phyloP scores from a whole-genome alignment of 1,140 invertebrate genomes.

The Bombus impatiens region DNA sequence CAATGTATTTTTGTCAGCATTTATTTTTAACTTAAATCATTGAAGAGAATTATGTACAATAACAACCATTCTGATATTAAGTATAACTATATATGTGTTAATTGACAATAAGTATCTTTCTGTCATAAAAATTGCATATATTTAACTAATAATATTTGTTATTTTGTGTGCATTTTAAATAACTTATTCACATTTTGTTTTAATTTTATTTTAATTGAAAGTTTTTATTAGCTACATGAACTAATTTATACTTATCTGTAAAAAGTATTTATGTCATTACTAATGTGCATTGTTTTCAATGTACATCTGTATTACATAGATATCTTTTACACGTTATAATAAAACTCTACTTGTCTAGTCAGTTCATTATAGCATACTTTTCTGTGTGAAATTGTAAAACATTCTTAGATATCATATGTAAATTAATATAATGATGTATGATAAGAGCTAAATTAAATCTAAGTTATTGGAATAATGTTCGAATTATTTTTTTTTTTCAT shows the following conservation, averaged over 20 bases:
- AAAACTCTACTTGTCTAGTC: constrained; percentile 36
- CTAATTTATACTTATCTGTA: constrained; percentile 14
- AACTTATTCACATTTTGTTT: neutral
- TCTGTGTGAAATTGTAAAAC: neutral
- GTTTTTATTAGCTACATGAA: neutral
- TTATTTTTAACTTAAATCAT: constrained; percentile 23
- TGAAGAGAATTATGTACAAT: constrained; percentile 25
- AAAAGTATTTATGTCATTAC: neutral
- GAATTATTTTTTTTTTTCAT: constrained; percentile 23
- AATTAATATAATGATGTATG: constrained; percentile 19
- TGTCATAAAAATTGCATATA: constrained; percentile 1
- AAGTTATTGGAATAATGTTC: constrained; percentile 24
- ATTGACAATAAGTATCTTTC: constrained; percentile 22
- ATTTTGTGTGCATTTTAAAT: constrained; percentile 4
- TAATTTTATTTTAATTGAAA: constrained; percentile 7
- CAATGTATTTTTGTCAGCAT: constrained; percentile 26
- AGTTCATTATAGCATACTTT: constrained; percentile 12
- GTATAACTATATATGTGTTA: constrained; percentile 3
- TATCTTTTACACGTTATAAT: neutral
- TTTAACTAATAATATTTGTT: constrained; percentile 12
- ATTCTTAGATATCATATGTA: constrained; percentile 30
- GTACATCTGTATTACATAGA: constrained; percentile 1
- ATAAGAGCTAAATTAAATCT: constrained; percentile 29
- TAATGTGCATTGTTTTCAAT: constrained; percentile 16
- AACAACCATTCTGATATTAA: constrained; percentile 13